Evolutionary conservation across 2,797 vertebrate genomes (phyloP), one percentile per base, ranked within the genome.

Genomic region (Chaetodon trifasciatus): DNA sequence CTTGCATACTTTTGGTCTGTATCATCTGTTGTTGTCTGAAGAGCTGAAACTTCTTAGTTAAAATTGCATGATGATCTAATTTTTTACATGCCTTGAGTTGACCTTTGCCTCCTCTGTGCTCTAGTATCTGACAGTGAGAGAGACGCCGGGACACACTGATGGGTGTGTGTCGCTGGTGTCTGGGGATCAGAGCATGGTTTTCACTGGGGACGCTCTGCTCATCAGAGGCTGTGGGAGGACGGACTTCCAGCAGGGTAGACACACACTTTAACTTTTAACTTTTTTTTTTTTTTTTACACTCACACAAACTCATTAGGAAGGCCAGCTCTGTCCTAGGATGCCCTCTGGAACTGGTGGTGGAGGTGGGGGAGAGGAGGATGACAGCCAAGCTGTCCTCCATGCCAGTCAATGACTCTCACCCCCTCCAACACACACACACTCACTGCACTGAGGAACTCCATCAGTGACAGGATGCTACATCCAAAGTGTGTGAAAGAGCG

Each of bases 191-290:
- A 91, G 83, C 28, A 96, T 97, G 96, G 97, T 95, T 49, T 98
- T 98, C 85, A 98, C 97, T 0, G 97, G 97, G 8, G 97, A 98
- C 1, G 65, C 96, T 21, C 90, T 98, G 53, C 96, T 98, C 40
- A 97, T 98, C 86, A 91, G 97, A 76, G 97, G 97, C 74, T 98
- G 97, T 47, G 97, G 97, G 6, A 94, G 97, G 62, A 98, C 97
- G 0, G 97, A 98, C 90, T 98, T 98, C 89, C 97, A 98, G 87
- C 96, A 97, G 89, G 97, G 97, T 97, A 84, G 0, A 37, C 3
- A 11, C 1, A 2, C 13, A 61, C 35, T 46, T 57, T 55, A 17
- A 21, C n/a, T n/a, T n/a, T n/a, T n/a, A n/a, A n/a, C n/a, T n/a
- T n/a, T n/a, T n/a, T n/a, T n/a, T n/a, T n/a, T n/a, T n/a, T n/a